phyloP scores from a whole-genome alignment of 2,113 vertebrate genomes.

The Protobothrops flavoviridis region DNA sequence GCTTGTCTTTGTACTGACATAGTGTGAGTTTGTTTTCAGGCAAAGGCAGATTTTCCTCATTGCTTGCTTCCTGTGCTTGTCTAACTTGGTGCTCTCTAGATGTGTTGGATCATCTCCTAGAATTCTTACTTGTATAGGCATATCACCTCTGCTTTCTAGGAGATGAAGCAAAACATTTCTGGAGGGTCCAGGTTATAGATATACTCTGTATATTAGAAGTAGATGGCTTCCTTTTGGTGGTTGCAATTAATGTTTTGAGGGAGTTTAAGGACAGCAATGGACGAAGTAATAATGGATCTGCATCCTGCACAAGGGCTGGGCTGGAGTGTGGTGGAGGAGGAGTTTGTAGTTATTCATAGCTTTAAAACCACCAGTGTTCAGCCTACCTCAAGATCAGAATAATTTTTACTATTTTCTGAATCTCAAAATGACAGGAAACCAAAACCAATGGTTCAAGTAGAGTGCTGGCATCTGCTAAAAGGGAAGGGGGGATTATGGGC shows the following conservation, averaged over 20 bases:
- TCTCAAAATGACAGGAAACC: background rate
- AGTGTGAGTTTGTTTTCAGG: background rate
- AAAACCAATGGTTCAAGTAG: background rate
- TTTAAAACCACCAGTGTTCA: background rate
- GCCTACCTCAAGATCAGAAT: background rate
- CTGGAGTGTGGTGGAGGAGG: no score
- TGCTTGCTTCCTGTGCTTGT: background rate
- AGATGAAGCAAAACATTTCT: background rate
- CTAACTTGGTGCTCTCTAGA: background rate
- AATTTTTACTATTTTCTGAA: background rate
- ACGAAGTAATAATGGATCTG: background rate
- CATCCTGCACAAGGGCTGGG: background rate
- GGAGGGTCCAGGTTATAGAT: background rate
- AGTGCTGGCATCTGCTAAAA: background rate
- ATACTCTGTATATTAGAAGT: background rate
- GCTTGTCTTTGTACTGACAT: background rate
- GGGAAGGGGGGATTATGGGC: background rate
- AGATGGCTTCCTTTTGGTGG: background rate
- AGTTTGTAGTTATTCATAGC: no score
- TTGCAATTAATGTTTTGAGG: background rate
- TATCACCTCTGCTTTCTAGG: background rate
- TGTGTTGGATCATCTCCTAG: background rate
- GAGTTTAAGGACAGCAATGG: background rate
- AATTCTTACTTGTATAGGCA: background rate
- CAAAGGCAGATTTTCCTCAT: background rate